Evolutionary conservation across 2,888 invertebrate species (phyloP).

Genomic region (Latheticus oryzae): DNA sequence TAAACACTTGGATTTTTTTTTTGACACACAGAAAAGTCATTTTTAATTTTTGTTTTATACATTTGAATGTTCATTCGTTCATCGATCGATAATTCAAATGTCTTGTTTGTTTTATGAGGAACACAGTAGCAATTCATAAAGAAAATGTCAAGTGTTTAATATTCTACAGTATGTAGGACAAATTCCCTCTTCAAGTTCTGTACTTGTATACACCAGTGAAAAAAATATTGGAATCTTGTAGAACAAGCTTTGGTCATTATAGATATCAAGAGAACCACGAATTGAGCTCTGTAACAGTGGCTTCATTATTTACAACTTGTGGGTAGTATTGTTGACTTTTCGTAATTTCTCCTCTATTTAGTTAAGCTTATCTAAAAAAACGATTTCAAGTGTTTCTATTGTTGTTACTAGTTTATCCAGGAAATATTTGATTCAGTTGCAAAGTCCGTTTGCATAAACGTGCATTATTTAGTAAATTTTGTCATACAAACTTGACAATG

Average conservation of each 20-base stretch:
- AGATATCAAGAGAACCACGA: conserved; percentile 5
- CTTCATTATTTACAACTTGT: conserved; percentile 8
- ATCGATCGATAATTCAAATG: too few species aligned
- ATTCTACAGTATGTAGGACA: conserved; percentile 4
- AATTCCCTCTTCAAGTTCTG: conserved; percentile 5
- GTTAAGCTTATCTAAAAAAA: too few species aligned
- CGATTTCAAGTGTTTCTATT: too few species aligned
- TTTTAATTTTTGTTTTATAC: too few species aligned
- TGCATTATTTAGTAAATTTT: conserved; percentile 33
- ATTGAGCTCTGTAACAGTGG: conserved; percentile 7
- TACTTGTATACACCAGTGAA: background rate
- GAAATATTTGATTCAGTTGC: too few species aligned
- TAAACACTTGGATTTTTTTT: too few species aligned
- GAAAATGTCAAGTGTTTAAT: conserved; percentile 3
- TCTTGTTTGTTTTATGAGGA: conserved; percentile 1
- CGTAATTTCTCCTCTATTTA: too few species aligned
- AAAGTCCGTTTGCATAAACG: conserved; percentile 26
- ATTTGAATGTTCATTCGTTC: too few species aligned
- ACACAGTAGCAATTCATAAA: conserved; percentile 4
- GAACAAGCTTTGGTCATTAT: conserved; percentile 7
- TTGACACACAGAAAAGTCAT: too few species aligned
- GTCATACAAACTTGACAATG: conserved; percentile 36
- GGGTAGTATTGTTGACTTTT: conserved; percentile 5
- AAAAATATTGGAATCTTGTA: conserved; percentile 21
- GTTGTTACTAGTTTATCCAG: too few species aligned